phyloP scores from a whole-genome alignment of 2,888 invertebrate species.

The Lithosia quadra region DNA sequence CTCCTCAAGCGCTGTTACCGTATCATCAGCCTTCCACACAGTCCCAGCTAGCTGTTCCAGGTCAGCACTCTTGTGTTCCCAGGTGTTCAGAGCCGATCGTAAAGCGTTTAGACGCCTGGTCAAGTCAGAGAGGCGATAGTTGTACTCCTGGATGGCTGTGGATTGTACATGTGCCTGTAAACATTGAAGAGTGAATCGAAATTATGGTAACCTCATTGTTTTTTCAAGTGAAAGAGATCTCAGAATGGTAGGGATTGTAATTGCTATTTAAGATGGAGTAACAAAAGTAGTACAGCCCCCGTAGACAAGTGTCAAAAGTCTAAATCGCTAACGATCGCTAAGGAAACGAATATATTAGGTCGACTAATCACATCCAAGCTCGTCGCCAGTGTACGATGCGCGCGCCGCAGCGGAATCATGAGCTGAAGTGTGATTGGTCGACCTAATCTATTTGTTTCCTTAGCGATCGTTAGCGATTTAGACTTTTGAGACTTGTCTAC shows the following conservation, averaged over 20 bases:
- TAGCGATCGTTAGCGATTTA: too few relatives aligned
- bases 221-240: background rate
- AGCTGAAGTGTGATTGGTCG: too few relatives aligned
- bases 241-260: background rate
- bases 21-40: constrained; percentile 81
- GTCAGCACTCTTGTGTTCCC: constrained; percentile 77
- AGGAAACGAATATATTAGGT: too few relatives aligned
- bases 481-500: too few relatives aligned
- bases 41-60: constrained; percentile 77
- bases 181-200: constrained; percentile 9
- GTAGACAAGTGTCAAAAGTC: too few relatives aligned
- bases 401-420: too few relatives aligned
- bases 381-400: too few relatives aligned
- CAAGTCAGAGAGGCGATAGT: constrained; percentile 71
- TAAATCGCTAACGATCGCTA: too few relatives aligned
- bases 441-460: too few relatives aligned
- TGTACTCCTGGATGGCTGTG: constrained; percentile 75
- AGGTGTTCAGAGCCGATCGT: constrained; percentile 62
- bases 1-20: constrained; percentile 81
- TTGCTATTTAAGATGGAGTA: too few relatives aligned
- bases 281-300: too few relatives aligned
- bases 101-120: constrained; percentile 63
- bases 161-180: constrained; percentile 78
- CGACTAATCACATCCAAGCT: too few relatives aligned
- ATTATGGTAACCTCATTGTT: background rate